Evolutionary conservation across 2,113 vertebrate species (phyloP), one percentile per base, ranked within the genome.

Genomic region (Bufo bufo): DNA sequence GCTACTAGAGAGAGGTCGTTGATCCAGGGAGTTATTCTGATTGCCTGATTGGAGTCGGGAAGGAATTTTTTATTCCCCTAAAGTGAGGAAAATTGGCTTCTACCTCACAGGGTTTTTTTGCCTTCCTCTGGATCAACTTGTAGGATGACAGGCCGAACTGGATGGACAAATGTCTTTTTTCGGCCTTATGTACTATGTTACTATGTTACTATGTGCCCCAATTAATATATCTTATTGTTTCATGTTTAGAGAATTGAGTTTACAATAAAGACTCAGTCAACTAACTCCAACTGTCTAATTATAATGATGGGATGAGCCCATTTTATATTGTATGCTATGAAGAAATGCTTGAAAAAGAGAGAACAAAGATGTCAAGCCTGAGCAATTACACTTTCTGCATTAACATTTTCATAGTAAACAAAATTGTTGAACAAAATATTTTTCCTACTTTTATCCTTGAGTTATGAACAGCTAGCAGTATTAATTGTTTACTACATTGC

Each of bases 361-460:
- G 9, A n/a, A 19, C 23, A 81, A 45, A 61, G 2, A 63, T 81
- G 33, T 59, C 33, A 61, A 61, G 56, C 58, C 56, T 20, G 8
- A 58, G 78, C 33, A 81, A 61, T 81, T 81, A 47, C 11, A 47
- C 56, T 47, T 19, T 81, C 52, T 58, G 1, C 52, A 45, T 56
- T 47, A 10, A 14, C 1, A 17, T 81, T 81, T 43, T 61, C 17
- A 47, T 17, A 61, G 79, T 61, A 81, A 81, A 81, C 79, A 81
- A 81, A 81, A 45, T 61, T 59, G 33, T 81, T 81, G 58, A 81
- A 10, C 23, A 61, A 81, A 63, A 61, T 81, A 58, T 81, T 47
- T 61, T 61, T 81, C 16, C 80, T 82, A 82, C 65, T 82, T 82
- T 65, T 82, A 63, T 49, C 4, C n/a, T 50, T 82, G 7, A 17